A percentile compares a stretch with the other conserved stretches of the same genome.
Evolutionary conservation across 1,140 invertebrate species (phyloP).

Genomic region (Danaus plexippus): DNA sequence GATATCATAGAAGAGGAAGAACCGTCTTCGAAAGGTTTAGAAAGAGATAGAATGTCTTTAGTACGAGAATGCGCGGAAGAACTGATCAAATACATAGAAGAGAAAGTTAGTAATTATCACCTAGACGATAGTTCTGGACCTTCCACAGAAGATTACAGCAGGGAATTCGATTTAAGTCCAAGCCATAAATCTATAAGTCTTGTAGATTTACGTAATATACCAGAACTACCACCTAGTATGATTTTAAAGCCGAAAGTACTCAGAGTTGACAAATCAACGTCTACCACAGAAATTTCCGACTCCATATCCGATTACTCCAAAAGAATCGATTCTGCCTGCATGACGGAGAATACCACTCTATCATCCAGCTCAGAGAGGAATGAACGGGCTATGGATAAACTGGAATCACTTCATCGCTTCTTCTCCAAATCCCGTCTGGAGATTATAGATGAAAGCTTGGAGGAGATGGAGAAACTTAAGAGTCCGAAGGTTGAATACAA

Average conservation of each 20-base stretch:
- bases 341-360: conserved; percentile 53
- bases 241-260: conserved; percentile 53
- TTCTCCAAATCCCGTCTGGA: conserved; percentile 58
- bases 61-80: conserved; percentile 44
- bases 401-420: conserved; percentile 58
- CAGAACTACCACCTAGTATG: conserved; percentile 57
- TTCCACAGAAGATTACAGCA: conserved; percentile 39
- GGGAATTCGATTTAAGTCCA: conserved; percentile 50
- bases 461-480: conserved; percentile 45
- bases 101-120: conserved; percentile 38
- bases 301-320: conserved; percentile 45
- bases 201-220: conserved; percentile 60
- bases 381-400: conserved; percentile 54
- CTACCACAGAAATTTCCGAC: conserved; percentile 57
- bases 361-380: conserved; percentile 40
- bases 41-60: conserved; percentile 34
- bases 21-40: conserved; percentile 42
- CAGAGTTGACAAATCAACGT: conserved; percentile 56
- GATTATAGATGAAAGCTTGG: conserved; percentile 59
- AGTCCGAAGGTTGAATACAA: conserved; percentile 38
- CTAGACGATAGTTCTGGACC: conserved; percentile 37
- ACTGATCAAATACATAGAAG: conserved; percentile 48
- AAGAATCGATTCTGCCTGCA: conserved; percentile 49
- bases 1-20: conserved; percentile 67
- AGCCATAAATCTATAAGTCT: conserved; percentile 53